Evolutionary conservation across 2,113 vertebrate genomes (phyloP).

Genomic region (Syrmaticus mikado): DNA sequence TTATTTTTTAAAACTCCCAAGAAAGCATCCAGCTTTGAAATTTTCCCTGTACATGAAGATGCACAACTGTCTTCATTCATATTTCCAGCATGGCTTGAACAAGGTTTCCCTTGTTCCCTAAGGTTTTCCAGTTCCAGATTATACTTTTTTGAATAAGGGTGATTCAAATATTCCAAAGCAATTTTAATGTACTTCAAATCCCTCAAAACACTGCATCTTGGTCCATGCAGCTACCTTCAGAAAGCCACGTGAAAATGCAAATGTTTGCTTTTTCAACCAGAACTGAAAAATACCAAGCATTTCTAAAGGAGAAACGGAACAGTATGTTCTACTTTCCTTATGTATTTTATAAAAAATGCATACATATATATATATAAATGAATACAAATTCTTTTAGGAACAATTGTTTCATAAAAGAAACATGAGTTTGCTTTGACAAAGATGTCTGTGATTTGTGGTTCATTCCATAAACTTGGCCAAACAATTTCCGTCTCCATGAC

Average conservation of each 20-base stretch:
- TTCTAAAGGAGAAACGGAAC: slow-evolving; percentile 63
- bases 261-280: slow-evolving; percentile 60
- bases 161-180: slow-evolving; percentile 15
- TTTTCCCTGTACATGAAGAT: background rate
- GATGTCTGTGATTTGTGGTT: slow-evolving; percentile 73
- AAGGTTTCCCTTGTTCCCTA: background rate
- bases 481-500: slow-evolving; percentile 66
- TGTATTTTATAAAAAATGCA: slow-evolving; percentile 67
- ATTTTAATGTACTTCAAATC: slow-evolving; percentile 1
- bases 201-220: background rate
- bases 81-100: background rate
- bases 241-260: slow-evolving; percentile 60
- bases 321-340: slow-evolving; percentile 60
- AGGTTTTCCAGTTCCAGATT: slow-evolving; percentile 13
- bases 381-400: slow-evolving; percentile 71
- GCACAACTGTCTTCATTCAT: background rate
- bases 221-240: background rate
- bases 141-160: slow-evolving; percentile 7
- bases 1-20: background rate
- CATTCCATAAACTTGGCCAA: slow-evolving; percentile 71
- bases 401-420: slow-evolving; percentile 79
- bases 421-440: slow-evolving; percentile 73
- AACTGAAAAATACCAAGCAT: slow-evolving; percentile 54
- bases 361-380: slow-evolving; percentile 51
- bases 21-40: background rate